These are phyloP conservation scores for Saccostrea cuccullata DNA, from an alignment of 1,140 invertebrate genomes.

Conservation along the genomic window DNA sequence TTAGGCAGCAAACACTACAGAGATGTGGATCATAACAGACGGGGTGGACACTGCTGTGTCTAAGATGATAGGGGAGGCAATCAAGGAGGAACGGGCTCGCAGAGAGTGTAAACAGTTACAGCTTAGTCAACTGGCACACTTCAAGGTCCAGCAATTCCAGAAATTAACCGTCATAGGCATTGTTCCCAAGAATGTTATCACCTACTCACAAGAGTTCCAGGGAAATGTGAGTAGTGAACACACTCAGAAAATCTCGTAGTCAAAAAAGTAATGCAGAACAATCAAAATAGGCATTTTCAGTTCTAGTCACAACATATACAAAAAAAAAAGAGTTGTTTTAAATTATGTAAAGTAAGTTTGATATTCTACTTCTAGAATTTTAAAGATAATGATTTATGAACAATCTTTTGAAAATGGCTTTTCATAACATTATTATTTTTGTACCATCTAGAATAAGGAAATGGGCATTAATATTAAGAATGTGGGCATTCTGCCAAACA, in stretches of 20 bases:
- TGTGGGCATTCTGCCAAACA: slow-evolving; percentile 56
- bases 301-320: no score
- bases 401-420: no score
- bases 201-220: slow-evolving; percentile 63
- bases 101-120: slow-evolving; percentile 54
- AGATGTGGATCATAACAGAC: slow-evolving; percentile 80
- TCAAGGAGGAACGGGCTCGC: slow-evolving; percentile 69
- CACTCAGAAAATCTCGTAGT: no score
- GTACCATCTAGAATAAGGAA: slow-evolving; percentile 37
- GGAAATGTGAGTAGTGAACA: slow-evolving; percentile 59
- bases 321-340: no score
- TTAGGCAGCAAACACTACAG: slow-evolving; percentile 77
- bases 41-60: slow-evolving; percentile 76
- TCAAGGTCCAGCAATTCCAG: slow-evolving; percentile 54
- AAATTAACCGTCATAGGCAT: slow-evolving; percentile 68
- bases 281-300: no score
- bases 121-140: slow-evolving; percentile 40
- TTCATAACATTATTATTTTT: background rate
- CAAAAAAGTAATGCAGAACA: no score
- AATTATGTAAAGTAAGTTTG: no score
- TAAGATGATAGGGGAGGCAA: slow-evolving; percentile 77
- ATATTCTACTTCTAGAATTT: no score
- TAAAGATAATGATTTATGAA: no score
- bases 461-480: slow-evolving; percentile 61
- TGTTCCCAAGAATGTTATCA: slow-evolving; percentile 58